Evolutionary conservation across 2,888 invertebrate species (phyloP), one percentile per base, ranked within the genome.

Genomic region (Aspidiotus rigidus): DNA sequence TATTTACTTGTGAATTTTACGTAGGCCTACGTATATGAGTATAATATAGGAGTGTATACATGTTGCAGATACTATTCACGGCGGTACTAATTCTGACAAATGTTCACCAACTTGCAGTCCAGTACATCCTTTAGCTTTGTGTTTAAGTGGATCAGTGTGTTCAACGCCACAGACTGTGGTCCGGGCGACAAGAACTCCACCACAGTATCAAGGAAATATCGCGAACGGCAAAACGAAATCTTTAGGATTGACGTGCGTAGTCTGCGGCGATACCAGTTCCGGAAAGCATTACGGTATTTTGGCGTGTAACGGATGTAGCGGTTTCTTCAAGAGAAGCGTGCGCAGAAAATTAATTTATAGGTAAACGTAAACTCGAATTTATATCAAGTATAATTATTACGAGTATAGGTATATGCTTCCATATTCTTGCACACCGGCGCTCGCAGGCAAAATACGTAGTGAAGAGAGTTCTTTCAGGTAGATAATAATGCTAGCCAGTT

Each of bases 231-330:
- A 84, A 79, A 78, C 81, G 76, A 80, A 88, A 77, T 80, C 84
- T 61, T 81, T 86, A 1, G 94, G 95, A 0, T 82, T 97, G 67
- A 88, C 90, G 71, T 98, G 97, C 79, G 92, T 96, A 67, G 97
- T 98, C 0, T 97, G 97, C 76, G 96, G 96, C 0, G 97, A 97
- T 79, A 95, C 95, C 7, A 93, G 93, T 74, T 94, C 93, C 2
- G 97, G 97, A 2, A 97, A 97, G 76, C 97, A 97, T 79, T 97
- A 96, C 79, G 97, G 98, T 0, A 97, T 98, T 76, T 83, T 98
- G 72, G 98, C 98, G 0, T 99, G 99, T 80, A 99, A 99, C 77
- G 99, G 99, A 0, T 99, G 99, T 82, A 95, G 94, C 70, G 99
- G 99, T 0, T 99, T 99, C 82, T 99, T 99, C 83, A 99, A 99